Conservation (phyloP, 2,888 invertebrate genomes). For the Diplolepis rosae region DNA sequence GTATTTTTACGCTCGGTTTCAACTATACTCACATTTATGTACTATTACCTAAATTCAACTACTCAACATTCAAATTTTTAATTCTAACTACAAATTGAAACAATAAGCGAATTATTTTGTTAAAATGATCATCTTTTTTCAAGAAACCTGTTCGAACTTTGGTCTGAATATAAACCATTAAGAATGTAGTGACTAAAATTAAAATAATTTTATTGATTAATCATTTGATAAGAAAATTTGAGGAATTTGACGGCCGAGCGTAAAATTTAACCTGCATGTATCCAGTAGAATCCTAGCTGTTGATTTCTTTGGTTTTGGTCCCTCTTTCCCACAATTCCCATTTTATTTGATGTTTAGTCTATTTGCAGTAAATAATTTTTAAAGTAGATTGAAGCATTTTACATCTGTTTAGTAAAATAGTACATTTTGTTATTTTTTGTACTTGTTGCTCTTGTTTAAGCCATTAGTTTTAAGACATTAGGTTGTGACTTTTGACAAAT, state of each 20-base stretch:
- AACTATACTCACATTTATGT: slow-evolving; percentile 17
- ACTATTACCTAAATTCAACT: not conserved
- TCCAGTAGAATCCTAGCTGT: slow-evolving; percentile 65
- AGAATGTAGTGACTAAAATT: not conserved
- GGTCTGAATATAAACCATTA: not conserved
- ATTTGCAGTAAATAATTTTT: no score
- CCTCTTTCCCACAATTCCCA: slow-evolving; percentile 45
- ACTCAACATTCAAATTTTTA: not conserved
- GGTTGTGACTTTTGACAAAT: no score
- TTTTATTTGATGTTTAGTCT: not conserved
- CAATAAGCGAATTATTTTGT: not conserved
- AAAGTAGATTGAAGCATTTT: no score
- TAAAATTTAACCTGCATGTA: slow-evolving; percentile 66
- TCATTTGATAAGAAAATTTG: not conserved
- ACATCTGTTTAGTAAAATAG: no score
- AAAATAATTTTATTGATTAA: not conserved
- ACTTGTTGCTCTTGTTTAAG: no score
- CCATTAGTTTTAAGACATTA: no score
- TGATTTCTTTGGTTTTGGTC: slow-evolving; percentile 60
- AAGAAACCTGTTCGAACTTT: no score
- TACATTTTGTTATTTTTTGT: no score
- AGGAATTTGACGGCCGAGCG: slow-evolving; percentile 58
- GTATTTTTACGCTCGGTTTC: slow-evolving; percentile 67
- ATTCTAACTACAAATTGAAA: no score
- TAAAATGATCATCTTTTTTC: not conserved